Evolutionary conservation across 2,113 vertebrate genomes (phyloP), one percentile per base, ranked within the genome.

Genomic region (Corythornis madagascariensis): DNA sequence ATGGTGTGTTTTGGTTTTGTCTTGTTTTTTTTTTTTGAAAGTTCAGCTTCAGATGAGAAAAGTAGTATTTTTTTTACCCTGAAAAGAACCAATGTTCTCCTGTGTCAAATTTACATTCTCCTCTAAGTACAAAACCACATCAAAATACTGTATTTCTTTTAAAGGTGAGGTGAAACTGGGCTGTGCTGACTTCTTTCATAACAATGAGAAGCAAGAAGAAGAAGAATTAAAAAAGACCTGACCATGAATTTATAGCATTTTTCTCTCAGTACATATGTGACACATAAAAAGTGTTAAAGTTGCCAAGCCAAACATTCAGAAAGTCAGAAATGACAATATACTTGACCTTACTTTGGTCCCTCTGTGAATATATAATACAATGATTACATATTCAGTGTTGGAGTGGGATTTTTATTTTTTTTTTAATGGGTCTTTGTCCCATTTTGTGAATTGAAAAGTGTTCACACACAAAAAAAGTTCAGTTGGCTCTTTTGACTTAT

Each of bases 281-380:
- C 71, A 94, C 52, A 87, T 35, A 86, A 89, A 85, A 67, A 87
- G 50, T 38, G 26, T 42, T 89, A 48, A 82, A 69, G 61, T 38
- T 95, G 83, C 81, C 81, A 95, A 94, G 57, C 53, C 66, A 94
- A 91, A 91, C 71, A 89, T 53, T 79, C 16, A 84, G 47, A 67
- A 90, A 92, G 57, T 78, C 45, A 94, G 26, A 89, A 94, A 87
- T 35, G 1, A 94, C 77, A 96, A 86, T 89, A 88, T 75, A 52
- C 35, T 52, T 89, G 82, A 89, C 74, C 71, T 88, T 82, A 69
- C 40, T 73, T 85, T 76, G 16, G 79, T 85, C 55, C 82, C 45
- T 16, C 21, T 55, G 55, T 79, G 92, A 91, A 73, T 73, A 89
- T 69, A 69, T 48, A 79, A 85, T 24, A 48, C 0, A 17, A 48